A percentile compares a stretch with the other conserved stretches of the same genome.
phyloP scores from a whole-genome alignment of 2,113 vertebrate species.

The Ivindomyrus marchei region DNA sequence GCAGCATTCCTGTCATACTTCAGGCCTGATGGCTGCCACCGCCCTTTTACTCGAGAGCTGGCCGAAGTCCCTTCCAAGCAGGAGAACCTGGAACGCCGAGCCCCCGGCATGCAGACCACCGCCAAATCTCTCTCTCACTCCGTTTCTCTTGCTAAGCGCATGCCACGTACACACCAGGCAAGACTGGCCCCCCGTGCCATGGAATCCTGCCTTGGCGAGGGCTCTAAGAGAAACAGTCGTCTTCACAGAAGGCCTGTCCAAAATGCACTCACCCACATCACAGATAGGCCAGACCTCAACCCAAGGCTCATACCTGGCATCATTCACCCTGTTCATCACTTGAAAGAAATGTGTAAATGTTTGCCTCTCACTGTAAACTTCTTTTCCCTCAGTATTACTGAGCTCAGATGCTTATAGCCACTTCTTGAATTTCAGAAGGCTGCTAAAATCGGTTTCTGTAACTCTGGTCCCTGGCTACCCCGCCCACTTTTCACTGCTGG shows the following conservation, averaged over 20 bases:
- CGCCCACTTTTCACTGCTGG: background rate
- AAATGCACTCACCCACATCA: background rate
- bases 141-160: background rate
- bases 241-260: background rate
- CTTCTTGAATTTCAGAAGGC: background rate
- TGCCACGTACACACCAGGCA: slow-evolving; percentile 16
- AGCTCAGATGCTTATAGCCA: background rate
- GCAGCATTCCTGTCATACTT: slow-evolving; percentile 59
- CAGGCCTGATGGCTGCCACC: slow-evolving; percentile 31
- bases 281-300: background rate
- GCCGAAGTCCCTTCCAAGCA: background rate
- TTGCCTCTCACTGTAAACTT: background rate
- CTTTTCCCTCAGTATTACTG: background rate
- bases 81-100: background rate
- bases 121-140: background rate
- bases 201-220: background rate
- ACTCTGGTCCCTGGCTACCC: background rate
- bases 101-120: background rate
- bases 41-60: slow-evolving; percentile 28
- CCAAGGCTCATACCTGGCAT: background rate
- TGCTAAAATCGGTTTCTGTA: background rate
- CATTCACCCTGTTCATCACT: background rate
- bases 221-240: background rate
- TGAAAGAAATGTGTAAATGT: background rate
- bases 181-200: background rate